These are phyloP conservation scores for Mythimna pallens DNA, from an alignment of 2,888 invertebrate genomes.

Conservation along the genomic window DNA sequence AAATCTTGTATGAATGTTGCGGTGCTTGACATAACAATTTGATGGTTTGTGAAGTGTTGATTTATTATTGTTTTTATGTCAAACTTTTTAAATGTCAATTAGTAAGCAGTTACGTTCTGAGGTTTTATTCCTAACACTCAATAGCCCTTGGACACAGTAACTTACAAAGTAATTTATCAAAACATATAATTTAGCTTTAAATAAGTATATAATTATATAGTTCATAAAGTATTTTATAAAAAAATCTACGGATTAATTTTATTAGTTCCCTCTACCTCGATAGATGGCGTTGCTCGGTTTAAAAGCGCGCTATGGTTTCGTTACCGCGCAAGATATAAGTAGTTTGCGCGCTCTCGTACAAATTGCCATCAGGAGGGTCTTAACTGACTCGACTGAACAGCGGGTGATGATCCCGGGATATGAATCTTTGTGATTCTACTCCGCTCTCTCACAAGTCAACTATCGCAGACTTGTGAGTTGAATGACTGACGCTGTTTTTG, in stretches of 20 bases:
- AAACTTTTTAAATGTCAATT: slow-evolving; percentile 12
- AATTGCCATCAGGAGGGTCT: slow-evolving; percentile 84
- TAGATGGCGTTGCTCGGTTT: slow-evolving; percentile 69
- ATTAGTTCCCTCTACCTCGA: slow-evolving; percentile 14
- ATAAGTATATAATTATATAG: too few species aligned
- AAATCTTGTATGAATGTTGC: slow-evolving; percentile 64
- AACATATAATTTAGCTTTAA: not conserved
- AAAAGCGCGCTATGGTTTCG: slow-evolving; percentile 67
- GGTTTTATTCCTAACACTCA: slow-evolving; percentile 3
- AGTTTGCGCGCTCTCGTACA: fast-evolving
- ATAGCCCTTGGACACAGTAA: not conserved
- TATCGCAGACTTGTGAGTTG: slow-evolving; percentile 80
- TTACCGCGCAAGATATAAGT: slow-evolving; percentile 32
- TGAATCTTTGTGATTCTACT: slow-evolving; percentile 77
- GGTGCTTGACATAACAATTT: slow-evolving; percentile 65
- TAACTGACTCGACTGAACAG: slow-evolving; percentile 90
- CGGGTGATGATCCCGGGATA: slow-evolving; percentile 84
- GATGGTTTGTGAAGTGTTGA: slow-evolving; percentile 53
- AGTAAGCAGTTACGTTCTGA: slow-evolving; percentile 7
- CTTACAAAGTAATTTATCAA: too few species aligned
- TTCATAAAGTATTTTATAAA: too few species aligned
- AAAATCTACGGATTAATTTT: not conserved
- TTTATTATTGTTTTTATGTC: slow-evolving; percentile 39
- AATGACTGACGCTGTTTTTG: slow-evolving; percentile 82
- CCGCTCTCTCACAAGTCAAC: slow-evolving; percentile 79